Evolutionary conservation across 2,888 invertebrate genomes (phyloP), one percentile per base, ranked within the genome.

Genomic region (Beris morrisii): DNA sequence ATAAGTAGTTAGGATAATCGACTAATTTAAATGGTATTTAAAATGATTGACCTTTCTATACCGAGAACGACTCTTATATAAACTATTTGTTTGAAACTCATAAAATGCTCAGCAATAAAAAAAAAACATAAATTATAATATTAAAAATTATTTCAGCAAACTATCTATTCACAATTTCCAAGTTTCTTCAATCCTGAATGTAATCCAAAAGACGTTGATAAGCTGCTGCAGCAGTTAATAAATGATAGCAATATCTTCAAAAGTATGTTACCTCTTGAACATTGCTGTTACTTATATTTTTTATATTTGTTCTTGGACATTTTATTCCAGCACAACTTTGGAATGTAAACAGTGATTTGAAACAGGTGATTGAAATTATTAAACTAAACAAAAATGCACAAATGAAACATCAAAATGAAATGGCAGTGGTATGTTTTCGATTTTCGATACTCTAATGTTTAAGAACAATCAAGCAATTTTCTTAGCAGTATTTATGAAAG

Each of bases 381-480:
- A 32, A 61, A 45, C 31, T 22, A 31, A 30, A 9, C 28, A 64
- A 54, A 32, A 43, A 43, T 43, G 43, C 43, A 38, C n/a, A 56
- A 4, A 43, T 15, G 44, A 38, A 43, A 43, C 43, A 44, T 15
- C 13, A 56, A 48, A 12, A 50, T 15, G 61, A 61, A 50, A 61
- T 61, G 4, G 43, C 50, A 15, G 32, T 32, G 61, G 61, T 61
- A 61, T 11, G 22, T 22, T 2, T 22, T 22, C 22, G 22, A 22
- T 22, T 22, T 22, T 22, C 84, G 87, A 67, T 22, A 22, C 22
- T 22, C 22, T 22, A 22, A 22, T 22, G 1, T 53, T 53, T 3
- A 32, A 31, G 11, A 12, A 46, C 7, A 9, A 3, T 54, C 12
- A 55, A n/a, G 45, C 30, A 59, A 46, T 50, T 44, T 31, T n/a